Percentiles rank a stretch among this genome's conserved stretches.
These are phyloP conservation scores for Beroe forskalii DNA, from an alignment of 37 sponge, comb jelly and placozoan genomes.

Conservation along the genomic window DNA sequence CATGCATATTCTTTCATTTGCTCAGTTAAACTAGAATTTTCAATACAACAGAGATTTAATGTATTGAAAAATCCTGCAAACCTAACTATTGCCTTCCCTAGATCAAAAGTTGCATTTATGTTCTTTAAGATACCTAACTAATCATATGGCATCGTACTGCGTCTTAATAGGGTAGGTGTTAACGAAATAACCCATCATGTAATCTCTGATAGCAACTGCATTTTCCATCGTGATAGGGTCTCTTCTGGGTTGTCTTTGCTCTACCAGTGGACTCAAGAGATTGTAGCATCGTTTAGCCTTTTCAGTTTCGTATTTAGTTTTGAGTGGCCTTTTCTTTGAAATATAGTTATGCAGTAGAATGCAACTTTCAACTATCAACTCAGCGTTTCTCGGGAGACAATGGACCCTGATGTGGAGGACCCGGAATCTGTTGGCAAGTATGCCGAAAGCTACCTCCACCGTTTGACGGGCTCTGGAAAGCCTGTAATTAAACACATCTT, in stretches of 20 bases:
- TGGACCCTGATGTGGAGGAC: slow-evolving; percentile 6
- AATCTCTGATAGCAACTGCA: background rate
- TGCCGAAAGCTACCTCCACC: slow-evolving; percentile 71
- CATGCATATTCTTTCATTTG: too few species aligned
- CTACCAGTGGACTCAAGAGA: background rate
- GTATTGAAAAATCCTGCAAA: too few species aligned
- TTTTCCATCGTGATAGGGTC: background rate
- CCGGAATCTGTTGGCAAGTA: slow-evolving; percentile 66
- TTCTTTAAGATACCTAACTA: too few species aligned
- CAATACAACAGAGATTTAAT: too few species aligned
- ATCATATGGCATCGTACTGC: background rate
- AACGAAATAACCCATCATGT: background rate
- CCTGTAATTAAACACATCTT: slow-evolving; percentile 69
- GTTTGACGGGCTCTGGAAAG: slow-evolving; percentile 69
- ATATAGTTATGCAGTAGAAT: slow-evolving; percentile 30
- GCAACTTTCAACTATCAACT: background rate
- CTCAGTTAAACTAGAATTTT: too few species aligned
- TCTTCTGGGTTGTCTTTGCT: background rate
- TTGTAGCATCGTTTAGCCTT: background rate
- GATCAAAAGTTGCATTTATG: too few species aligned
- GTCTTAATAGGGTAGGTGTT: background rate
- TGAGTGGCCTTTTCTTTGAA: too few species aligned
- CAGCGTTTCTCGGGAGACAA: background rate
- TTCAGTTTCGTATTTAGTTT: background rate
- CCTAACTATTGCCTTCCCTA: too few species aligned